phyloP scores from a whole-genome alignment of 2,113 vertebrate genomes.

The Sprattus sprattus region DNA sequence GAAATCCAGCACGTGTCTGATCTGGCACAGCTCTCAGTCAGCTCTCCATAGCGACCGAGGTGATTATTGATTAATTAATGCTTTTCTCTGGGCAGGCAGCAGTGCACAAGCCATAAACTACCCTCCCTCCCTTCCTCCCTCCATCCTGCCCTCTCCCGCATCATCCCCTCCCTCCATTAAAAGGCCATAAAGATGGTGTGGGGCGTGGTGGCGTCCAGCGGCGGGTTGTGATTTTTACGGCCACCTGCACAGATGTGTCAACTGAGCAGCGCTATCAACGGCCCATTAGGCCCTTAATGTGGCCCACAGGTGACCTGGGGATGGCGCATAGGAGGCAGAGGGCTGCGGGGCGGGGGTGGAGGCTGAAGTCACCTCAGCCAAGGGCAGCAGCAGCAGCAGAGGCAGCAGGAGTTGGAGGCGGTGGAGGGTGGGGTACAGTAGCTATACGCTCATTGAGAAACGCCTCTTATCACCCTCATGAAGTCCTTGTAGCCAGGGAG shows the following conservation, averaged over 20 bases:
- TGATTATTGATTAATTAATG: constrained; percentile 7
- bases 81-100: not conserved
- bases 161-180: constrained; percentile 1
- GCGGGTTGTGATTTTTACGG: not conserved
- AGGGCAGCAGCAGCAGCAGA: not conserved
- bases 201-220: not conserved
- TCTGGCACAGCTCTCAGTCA: not conserved
- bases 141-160: not conserved
- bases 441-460: not conserved
- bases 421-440: not conserved
- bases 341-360: not conserved
- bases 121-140: not conserved
- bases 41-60: not conserved
- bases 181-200: constrained; percentile 24
- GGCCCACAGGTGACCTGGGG: not conserved
- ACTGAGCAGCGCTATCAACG: not conserved
- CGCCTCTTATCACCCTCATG: not conserved
- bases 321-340: not conserved
- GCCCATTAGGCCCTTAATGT: not conserved
- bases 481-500: not conserved
- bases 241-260: constrained; percentile 23
- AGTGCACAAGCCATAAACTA: not conserved
- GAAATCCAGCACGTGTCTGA: not conserved
- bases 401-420: not conserved
- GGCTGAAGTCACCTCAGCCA: not conserved